These are phyloP conservation scores for Platypus cylindrus DNA, from an alignment of 2,888 invertebrate genomes.

Conservation along the genomic window DNA sequence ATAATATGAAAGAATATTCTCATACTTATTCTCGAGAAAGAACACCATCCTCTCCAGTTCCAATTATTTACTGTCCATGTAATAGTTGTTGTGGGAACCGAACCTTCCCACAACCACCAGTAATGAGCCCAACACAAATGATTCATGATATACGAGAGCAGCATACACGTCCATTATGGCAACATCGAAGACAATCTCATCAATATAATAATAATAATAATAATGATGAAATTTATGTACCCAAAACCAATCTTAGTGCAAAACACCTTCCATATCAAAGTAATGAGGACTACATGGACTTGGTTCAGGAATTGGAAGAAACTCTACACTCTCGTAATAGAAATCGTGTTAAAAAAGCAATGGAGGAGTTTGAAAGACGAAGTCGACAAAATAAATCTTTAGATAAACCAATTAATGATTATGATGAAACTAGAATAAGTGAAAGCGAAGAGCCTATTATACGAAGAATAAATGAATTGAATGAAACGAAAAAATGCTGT, in stretches of 20 bases:
- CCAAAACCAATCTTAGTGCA: constrained; percentile 15
- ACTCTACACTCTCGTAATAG: constrained; percentile 30
- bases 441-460: constrained; percentile 23
- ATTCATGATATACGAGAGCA: no score
- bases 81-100: no score
- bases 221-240: constrained; percentile 6
- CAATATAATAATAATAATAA: constrained; percentile 4
- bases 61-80: no score
- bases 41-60: no score
- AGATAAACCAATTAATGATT: constrained; percentile 25
- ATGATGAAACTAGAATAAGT: constrained; percentile 20
- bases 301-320: constrained; percentile 32
- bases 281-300: constrained; percentile 29
- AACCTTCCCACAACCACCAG: no score
- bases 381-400: constrained; percentile 30
- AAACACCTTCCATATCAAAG: constrained; percentile 32
- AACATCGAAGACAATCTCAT: no score
- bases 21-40: no score
- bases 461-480: constrained; percentile 18
- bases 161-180: no score
- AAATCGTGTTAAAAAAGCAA: constrained; percentile 29
- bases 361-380: constrained; percentile 30
- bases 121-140: no score
- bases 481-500: constrained; percentile 11
- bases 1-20: neutral